Percentiles rank a stretch among this genome's conserved stretches.
Conservation (phyloP, 2,113 vertebrate species). For the Ailuropoda melanoleuca region DNA sequence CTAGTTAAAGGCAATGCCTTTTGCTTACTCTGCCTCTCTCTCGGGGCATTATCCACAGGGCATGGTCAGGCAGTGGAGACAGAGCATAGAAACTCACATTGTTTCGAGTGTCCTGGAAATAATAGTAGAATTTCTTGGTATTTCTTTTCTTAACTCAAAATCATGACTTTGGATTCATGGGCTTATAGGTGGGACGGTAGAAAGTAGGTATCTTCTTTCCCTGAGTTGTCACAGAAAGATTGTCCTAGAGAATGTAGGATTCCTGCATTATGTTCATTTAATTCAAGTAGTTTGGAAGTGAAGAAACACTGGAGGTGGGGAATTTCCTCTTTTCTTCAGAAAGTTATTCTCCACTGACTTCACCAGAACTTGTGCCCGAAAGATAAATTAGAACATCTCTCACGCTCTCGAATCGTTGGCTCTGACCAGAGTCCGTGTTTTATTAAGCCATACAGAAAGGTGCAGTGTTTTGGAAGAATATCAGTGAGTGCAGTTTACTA, state of each 20-base stretch:
- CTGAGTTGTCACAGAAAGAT: background rate
- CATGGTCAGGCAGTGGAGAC: background rate
- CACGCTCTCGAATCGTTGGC: background rate
- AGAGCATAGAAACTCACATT: background rate
- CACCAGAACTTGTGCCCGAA: background rate
- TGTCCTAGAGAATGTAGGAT: background rate
- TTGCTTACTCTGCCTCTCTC: slow-evolving; percentile 54
- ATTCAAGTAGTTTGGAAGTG: background rate
- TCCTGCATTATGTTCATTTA: background rate
- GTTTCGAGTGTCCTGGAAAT: background rate
- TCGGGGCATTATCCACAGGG: background rate
- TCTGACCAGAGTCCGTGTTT: background rate
- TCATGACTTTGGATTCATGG: background rate
- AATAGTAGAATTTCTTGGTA: background rate
- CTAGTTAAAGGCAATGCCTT: slow-evolving; percentile 74
- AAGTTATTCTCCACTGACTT: background rate
- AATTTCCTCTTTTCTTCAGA: background rate
- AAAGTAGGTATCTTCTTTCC: background rate
- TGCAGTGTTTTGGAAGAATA: background rate
- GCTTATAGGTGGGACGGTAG: background rate
- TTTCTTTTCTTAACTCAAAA: slow-evolving; percentile 16
- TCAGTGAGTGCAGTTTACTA: background rate
- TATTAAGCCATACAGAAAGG: background rate
- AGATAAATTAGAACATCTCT: background rate
- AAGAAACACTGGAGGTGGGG: background rate